Evolutionary conservation across 2,797 vertebrate species (phyloP), one percentile per base, ranked within the genome.

Genomic region (Falco biarmicus): DNA sequence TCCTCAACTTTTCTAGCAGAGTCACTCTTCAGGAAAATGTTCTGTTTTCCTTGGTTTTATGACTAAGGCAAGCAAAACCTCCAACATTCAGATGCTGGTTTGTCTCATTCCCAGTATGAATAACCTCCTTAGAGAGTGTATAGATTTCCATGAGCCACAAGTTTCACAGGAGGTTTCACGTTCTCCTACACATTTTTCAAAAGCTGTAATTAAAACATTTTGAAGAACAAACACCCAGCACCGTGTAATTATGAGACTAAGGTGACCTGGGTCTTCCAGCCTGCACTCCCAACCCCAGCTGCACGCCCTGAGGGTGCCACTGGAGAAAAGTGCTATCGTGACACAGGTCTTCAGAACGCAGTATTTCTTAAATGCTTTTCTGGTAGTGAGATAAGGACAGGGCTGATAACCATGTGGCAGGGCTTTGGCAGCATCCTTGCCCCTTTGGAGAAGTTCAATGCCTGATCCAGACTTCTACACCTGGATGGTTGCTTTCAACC

Each of bases 221-320:
- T 61, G 12, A 85, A 69, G 50, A 74, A 48, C 10, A 43, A 54
- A 69, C 51, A 14, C 19, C 43, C 24, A 43, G 7, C 17, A 39
- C 4, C 1, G 0, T 24, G 31, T 7, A 47, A 57, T 47, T 28
- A 60, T 9, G 31, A 78, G 37, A 26, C 7, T 41, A 78, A 90
- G 24, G 24, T 45, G 50, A 78, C 20, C 10, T 48, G 45, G 26
- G 15, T 45, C 24, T 75, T 37, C 47, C n/a, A 64, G 32, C 28
- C 26, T 77, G 39, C 16, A 68, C 6, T 26, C 41, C 31, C 11
- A 78, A 18, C 24, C 31, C 9, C 20, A 32, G 15, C 66, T 47
- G 17, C 48, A 41, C 1, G 4, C 8, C 48, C 31, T 0, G 0
- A 14, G 15, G 20, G 19, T 69, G n/a, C 11, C 39, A 6, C 56